A percentile compares a stretch with the other conserved stretches of the same genome.
phyloP scores from a whole-genome alignment of 2,113 vertebrate genomes.

The Apus apus region DNA sequence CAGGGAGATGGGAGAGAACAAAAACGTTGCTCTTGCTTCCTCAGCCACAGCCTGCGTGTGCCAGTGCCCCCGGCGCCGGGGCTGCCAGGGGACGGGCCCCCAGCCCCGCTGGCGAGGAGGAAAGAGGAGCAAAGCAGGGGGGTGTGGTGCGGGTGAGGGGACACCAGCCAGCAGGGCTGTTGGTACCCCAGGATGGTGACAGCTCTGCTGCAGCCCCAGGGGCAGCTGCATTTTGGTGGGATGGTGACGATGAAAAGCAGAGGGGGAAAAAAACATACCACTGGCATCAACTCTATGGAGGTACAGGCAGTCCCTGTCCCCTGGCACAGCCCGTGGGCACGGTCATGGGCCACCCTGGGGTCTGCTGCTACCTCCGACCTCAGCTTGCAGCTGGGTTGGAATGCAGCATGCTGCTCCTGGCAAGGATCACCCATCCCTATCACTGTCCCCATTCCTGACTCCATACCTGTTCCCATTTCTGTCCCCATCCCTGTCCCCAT shows the following conservation, averaged over 20 bases:
- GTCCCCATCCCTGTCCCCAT: too few species aligned
- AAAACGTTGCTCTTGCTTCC: slow-evolving; percentile 29
- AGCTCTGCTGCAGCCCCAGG: not conserved
- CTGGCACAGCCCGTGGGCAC: accelerated
- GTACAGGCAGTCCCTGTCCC: not conserved
- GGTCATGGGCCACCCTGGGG: accelerated
- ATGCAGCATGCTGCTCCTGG: not conserved
- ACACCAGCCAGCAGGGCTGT: not conserved
- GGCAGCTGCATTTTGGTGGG: accelerated
- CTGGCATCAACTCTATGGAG: accelerated
- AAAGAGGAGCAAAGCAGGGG: not conserved
- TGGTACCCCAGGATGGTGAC: not conserved
- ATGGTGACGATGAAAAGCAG: not conserved
- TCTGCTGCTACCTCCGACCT: not conserved
- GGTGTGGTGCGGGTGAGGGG: not conserved
- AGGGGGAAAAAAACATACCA: not conserved
- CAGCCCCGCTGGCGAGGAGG: accelerated
- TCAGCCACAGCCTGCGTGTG: not conserved
- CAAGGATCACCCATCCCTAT: not conserved
- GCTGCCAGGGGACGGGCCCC: not conserved
- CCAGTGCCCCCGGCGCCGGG: not conserved
- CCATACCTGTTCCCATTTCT: too few species aligned
- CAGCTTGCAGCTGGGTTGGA: accelerated
- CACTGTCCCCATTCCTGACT: not conserved
- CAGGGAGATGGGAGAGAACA: slow-evolving; percentile 44